phyloP scores from a whole-genome alignment of 1,140 invertebrate genomes.

The Cydia splendana region DNA sequence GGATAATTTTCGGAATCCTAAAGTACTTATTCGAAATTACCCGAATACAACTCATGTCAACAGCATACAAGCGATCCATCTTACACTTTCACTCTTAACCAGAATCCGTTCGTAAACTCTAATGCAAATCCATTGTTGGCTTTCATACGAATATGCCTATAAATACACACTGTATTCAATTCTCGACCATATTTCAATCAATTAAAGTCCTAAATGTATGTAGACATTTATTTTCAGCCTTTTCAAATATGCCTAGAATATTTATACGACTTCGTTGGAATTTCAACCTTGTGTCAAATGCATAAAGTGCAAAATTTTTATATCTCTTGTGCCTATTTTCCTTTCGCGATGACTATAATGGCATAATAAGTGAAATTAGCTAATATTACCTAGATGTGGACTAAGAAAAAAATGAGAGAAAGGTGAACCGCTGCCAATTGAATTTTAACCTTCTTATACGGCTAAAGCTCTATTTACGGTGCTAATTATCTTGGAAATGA shows the following conservation, averaged over 20 bases:
- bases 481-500: no score
- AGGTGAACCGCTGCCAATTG: neutral
- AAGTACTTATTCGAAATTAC: no score
- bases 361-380: constrained; percentile 20
- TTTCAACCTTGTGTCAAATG: neutral
- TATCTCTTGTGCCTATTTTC: neutral
- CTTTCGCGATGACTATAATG: constrained; percentile 22
- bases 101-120: constrained; percentile 9
- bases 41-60: no score
- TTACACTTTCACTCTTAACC: constrained; percentile 18
- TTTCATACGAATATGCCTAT: no score
- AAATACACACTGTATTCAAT: no score
- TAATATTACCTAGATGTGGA: neutral
- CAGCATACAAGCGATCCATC: neutral
- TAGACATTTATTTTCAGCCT: neutral
- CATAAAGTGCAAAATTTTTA: neutral
- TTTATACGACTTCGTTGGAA: neutral
- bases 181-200: no score
- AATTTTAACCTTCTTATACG: neutral
- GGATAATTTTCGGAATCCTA: no score
- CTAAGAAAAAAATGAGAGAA: constrained; percentile 9
- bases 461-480: neutral
- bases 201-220: no score
- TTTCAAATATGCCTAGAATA: neutral
- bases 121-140: neutral